phyloP scores from a whole-genome alignment of 30 jellyfish, hydroid and myxozoan genomes.

The Hydra vulgaris region DNA sequence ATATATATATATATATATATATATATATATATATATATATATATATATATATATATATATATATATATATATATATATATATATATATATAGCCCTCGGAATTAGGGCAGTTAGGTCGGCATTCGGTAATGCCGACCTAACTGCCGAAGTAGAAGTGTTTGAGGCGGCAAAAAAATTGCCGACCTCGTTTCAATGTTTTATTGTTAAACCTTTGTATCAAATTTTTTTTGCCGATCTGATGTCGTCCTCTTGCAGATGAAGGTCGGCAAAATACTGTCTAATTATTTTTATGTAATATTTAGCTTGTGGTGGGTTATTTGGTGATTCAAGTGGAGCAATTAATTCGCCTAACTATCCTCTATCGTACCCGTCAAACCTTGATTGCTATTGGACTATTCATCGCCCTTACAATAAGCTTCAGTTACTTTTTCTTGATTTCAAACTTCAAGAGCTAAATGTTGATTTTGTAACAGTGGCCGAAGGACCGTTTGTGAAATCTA shows the following conservation, averaged over 20 bases:
- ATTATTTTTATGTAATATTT: not conserved
- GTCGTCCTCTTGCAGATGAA: not conserved
- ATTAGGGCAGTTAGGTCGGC: too few species aligned
- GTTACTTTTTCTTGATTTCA: constrained; percentile 45
- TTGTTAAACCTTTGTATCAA: not conserved
- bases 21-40: too few species aligned
- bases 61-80: too few species aligned
- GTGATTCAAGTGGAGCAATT: constrained; percentile 47
- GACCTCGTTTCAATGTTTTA: too few species aligned
- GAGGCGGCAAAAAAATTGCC: too few species aligned
- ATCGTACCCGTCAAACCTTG: constrained; percentile 57
- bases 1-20: too few species aligned
- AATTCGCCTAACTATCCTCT: constrained; percentile 74
- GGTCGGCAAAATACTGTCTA: not conserved
- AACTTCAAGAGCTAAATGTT: constrained; percentile 25
- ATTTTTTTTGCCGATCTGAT: not conserved
- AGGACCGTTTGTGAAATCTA: constrained; percentile 57
- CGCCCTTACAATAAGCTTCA: constrained; percentile 60
- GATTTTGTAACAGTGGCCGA: constrained; percentile 58
- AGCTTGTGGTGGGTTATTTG: constrained; percentile 81
- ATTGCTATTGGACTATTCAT: constrained; percentile 81
- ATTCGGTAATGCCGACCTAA: too few species aligned
- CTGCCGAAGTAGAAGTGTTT: too few species aligned
- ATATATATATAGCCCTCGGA: too few species aligned
- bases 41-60: too few species aligned